These are phyloP conservation scores for Eremobia ochroleuca DNA, from an alignment of 2,888 invertebrate genomes.

Conservation along the genomic window DNA sequence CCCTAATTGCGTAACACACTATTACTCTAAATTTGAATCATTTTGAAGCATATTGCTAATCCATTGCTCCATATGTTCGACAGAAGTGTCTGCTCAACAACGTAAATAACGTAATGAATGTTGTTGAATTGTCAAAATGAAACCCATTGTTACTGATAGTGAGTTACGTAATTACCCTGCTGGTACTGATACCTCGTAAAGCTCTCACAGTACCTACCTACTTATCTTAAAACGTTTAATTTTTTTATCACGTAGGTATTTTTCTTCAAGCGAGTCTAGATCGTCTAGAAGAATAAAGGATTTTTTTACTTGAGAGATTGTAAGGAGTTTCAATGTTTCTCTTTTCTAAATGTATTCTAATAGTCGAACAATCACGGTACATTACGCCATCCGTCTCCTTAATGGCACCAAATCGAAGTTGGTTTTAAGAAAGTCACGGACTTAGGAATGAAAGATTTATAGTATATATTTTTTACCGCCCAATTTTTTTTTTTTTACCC, in stretches of 20 bases:
- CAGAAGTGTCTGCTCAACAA: too few species aligned
- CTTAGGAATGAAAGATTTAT: constrained; percentile 21
- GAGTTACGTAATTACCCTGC: too few species aligned
- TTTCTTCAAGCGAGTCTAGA: not conserved
- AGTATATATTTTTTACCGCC: not conserved
- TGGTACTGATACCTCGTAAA: not conserved
- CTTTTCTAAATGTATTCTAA: constrained; percentile 39
- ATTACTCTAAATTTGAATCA: too few species aligned
- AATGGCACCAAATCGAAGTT: constrained; percentile 54
- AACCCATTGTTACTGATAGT: too few species aligned
- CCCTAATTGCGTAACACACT: too few species aligned
- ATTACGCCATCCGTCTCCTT: constrained; percentile 45
- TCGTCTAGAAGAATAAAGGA: not conserved
- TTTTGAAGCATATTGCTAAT: too few species aligned
- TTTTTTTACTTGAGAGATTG: not conserved
- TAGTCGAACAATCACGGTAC: constrained; percentile 39
- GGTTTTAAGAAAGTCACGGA: constrained; percentile 38
- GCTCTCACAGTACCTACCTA: not conserved
- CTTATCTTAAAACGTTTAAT: not conserved
- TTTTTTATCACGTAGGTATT: not conserved
- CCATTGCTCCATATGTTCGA: too few species aligned
- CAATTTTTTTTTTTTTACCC: not conserved
- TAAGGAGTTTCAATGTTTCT: constrained; percentile 20
- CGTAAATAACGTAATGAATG: too few species aligned
- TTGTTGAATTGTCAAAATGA: too few species aligned